Conservation (phyloP, 2,113 vertebrate species). For the Rhinogobius similis region DNA sequence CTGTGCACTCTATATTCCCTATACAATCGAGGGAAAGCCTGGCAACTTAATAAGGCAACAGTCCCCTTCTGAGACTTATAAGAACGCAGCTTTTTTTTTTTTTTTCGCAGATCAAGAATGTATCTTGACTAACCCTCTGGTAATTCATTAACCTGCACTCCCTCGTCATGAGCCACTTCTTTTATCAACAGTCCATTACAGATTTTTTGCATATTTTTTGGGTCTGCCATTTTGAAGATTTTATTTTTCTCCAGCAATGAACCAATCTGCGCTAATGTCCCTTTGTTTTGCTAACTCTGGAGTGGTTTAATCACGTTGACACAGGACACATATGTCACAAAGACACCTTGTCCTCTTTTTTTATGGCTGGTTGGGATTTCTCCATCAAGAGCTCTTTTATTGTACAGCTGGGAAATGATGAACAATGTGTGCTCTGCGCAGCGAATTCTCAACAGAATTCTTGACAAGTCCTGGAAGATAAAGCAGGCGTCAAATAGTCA, state of each 20-base stretch:
- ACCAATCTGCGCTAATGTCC: not conserved
- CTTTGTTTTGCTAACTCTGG: not conserved
- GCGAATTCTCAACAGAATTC: conserved; percentile 45
- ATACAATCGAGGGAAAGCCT: not conserved
- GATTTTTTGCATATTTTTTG: not conserved
- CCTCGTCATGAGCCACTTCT: not conserved
- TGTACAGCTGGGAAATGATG: conserved; percentile 29
- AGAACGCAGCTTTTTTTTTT: not conserved
- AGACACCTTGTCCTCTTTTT: conserved; percentile 29
- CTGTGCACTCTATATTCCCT: not conserved
- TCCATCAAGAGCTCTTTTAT: conserved; percentile 38
- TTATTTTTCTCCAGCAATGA: not conserved
- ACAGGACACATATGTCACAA: conserved; percentile 20
- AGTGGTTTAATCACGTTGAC: conserved; percentile 8
- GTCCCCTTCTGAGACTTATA: too few species aligned
- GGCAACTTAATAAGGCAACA: not conserved
- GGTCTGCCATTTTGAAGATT: not conserved
- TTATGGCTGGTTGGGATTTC: conserved; percentile 31
- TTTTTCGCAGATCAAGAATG: not conserved
- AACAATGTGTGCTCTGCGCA: conserved; percentile 46
- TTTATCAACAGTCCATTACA: not conserved
- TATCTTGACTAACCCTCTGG: too few species aligned
- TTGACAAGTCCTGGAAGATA: conserved; percentile 44
- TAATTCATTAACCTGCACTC: too few species aligned
- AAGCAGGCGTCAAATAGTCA: conserved; percentile 37